Evolutionary conservation across 2,888 invertebrate species (phyloP).

Genomic region (Sceliomorpha sp.): DNA sequence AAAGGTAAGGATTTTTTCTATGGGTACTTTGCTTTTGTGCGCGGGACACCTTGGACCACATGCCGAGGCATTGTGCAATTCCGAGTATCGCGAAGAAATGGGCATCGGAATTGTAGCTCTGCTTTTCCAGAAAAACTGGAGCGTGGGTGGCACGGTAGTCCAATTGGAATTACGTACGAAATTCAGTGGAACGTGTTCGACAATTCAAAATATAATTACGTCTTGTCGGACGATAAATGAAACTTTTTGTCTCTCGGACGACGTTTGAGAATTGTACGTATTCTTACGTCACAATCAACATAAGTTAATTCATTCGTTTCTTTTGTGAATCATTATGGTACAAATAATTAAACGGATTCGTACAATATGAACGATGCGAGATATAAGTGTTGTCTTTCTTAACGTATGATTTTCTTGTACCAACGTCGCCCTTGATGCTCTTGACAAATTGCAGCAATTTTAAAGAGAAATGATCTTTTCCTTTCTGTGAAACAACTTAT

Average conservation of each 20-base stretch:
- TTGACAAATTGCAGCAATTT: constrained; percentile 2
- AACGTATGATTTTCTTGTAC: neutral
- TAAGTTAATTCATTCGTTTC: too few relatives aligned
- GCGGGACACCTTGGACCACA: constrained; percentile 77
- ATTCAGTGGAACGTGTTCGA: constrained; percentile 19
- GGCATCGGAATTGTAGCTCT: constrained; percentile 54
- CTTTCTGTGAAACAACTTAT: neutral
- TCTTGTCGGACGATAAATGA: neutral
- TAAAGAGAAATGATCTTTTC: neutral
- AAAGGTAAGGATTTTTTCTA: constrained; percentile 63
- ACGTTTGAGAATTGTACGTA: too few relatives aligned
- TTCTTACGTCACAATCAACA: too few relatives aligned
- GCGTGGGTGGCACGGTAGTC: constrained; percentile 48
- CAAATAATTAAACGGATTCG: too few relatives aligned
- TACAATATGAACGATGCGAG: too few relatives aligned
- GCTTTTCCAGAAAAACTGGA: constrained; percentile 60
- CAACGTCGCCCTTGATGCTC: neutral
- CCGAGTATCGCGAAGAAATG: constrained; percentile 60
- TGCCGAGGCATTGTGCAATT: constrained; percentile 75
- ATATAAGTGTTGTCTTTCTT: too few relatives aligned
- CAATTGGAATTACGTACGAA: constrained; percentile 29
- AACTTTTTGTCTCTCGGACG: too few relatives aligned
- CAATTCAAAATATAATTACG: neutral
- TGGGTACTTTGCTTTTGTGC: constrained; percentile 60
- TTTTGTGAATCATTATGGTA: too few relatives aligned